A percentile compares a stretch with the other conserved stretches of the same genome.
phyloP scores from a whole-genome alignment of 2,888 invertebrate species.

The Abscondita cerata region DNA sequence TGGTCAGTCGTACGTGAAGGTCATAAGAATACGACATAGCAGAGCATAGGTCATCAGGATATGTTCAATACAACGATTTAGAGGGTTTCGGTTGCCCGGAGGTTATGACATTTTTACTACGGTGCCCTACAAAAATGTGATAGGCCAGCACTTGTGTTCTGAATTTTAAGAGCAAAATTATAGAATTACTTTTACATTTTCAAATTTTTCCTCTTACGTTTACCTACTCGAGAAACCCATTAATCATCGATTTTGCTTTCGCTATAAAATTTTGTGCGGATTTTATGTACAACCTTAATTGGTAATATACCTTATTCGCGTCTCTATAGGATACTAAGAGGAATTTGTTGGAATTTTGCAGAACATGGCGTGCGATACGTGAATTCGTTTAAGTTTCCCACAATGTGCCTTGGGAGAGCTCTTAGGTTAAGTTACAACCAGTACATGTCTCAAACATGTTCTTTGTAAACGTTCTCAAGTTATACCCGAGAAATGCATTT shows the following conservation, averaged over 20 bases:
- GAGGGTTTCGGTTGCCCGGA: conserved; percentile 43
- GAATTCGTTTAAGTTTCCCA: conserved; percentile 34
- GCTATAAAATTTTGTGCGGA: not conserved
- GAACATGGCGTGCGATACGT: conserved; percentile 27
- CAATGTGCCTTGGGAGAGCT: conserved; percentile 48
- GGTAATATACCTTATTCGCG: conserved; percentile 16
- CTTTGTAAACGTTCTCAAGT: conserved; percentile 19
- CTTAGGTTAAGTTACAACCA: conserved; percentile 48
- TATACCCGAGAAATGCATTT: too few species aligned
- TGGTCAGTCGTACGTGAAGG: conserved; percentile 44
- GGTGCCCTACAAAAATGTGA: conserved; percentile 42
- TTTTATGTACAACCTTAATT: conserved; percentile 14
- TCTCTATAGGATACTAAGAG: conserved; percentile 26
- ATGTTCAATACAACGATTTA: conserved; percentile 47
- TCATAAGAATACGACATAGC: conserved; percentile 40
- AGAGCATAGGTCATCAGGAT: conserved; percentile 46
- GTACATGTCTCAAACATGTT: conserved; percentile 42
- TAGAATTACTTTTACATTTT: conserved; percentile 30
- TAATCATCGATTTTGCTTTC: not conserved
- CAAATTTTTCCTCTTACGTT: conserved; percentile 17
- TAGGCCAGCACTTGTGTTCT: conserved; percentile 41
- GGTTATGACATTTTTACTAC: conserved; percentile 46
- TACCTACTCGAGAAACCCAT: not conserved
- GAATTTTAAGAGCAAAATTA: conserved; percentile 47
- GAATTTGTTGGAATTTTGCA: conserved; percentile 25